Base-by-base conservation (phyloP, 2,888 invertebrate genomes). In the Himalopsyche anomala region DNA sequence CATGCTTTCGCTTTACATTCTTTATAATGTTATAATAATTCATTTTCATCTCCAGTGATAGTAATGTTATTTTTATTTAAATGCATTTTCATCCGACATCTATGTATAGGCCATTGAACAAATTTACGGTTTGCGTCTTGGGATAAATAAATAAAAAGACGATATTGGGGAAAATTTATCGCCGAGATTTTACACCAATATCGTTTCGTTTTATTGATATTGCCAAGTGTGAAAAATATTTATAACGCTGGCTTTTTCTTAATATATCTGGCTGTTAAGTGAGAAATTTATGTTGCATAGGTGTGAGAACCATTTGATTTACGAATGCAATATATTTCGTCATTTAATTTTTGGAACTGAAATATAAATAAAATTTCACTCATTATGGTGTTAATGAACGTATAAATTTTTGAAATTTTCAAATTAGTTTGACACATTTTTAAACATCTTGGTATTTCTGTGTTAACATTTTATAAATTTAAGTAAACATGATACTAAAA, bases 171-270 rank as follows among this genome's bases (percentile, higher is more conserved):
- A 62, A 62, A 62, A 62, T 62, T 62, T 62, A 62, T 62, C 62
- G 62, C 62, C 62, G 62, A 62, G 62, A 62, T 62, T 62, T 62
- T 62, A 62, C 62, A 62, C 62, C 62, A 62, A 62, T 62, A 62
- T 62, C 62, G 62, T 62, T 62, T 62, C 62, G 62, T 62, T 62
- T 62, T 62, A 62, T 62, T 62, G 62, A 62, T 62, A 62, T 62
- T 62, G 62, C 62, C 62, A 62, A 62, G 62, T 62, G 62, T 62
- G 62, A 62, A 62, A 62, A 62, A 62, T 62, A 62, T 62, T 62
- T 62, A 62, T 62, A 62, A 19, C 62, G 4, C 62, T 19, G 62
- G 6, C 28, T 19, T 62, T 11, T 62, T 28, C 28, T n/a, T 62
- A 62, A 62, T 62, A 19, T 62, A 62, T 62, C 62, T n/a, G 19